These are phyloP conservation scores for Zaprionus vittiger DNA, from an alignment of 1,140 invertebrate genomes.

Conservation along the genomic window DNA sequence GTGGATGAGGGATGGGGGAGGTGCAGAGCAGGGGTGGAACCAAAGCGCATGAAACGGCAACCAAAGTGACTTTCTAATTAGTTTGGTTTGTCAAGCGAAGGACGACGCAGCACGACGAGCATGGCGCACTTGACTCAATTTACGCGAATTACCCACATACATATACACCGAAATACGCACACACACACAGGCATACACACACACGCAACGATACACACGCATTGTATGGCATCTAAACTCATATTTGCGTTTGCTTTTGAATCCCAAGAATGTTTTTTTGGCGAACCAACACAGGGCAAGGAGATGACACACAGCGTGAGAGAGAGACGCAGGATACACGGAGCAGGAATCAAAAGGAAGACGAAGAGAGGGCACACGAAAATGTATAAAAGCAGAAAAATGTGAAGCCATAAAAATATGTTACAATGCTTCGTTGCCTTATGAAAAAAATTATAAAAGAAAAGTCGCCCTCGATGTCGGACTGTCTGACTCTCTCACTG, in stretches of 20 bases:
- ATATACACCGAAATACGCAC: conserved; percentile 7
- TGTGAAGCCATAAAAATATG: conserved; percentile 80
- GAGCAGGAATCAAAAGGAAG: too few species aligned
- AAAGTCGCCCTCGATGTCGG: conserved; percentile 47
- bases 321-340: background rate
- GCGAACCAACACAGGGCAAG: conserved; percentile 14
- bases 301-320: background rate
- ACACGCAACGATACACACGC: conserved; percentile 12
- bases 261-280: conserved; percentile 69
- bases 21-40: background rate
- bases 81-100: conserved; percentile 73
- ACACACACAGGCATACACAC: background rate
- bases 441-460: conserved; percentile 80
- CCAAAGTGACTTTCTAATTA: conserved; percentile 82
- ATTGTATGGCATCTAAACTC: conserved; percentile 68
- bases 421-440: conserved; percentile 78
- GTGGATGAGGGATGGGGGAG: too few species aligned
- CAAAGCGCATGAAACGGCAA: conserved; percentile 42
- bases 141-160: conserved; percentile 45
- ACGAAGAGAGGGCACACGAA: conserved; percentile 46
- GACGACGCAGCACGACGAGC: conserved; percentile 41
- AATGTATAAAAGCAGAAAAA: conserved; percentile 69
- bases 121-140: conserved; percentile 77
- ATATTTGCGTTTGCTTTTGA: conserved; percentile 69
- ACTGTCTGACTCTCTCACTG: conserved; percentile 35